Evolutionary conservation across 2,113 vertebrate genomes (phyloP), one percentile per base, ranked within the genome.

Genomic region (Synodontis membranacea): DNA sequence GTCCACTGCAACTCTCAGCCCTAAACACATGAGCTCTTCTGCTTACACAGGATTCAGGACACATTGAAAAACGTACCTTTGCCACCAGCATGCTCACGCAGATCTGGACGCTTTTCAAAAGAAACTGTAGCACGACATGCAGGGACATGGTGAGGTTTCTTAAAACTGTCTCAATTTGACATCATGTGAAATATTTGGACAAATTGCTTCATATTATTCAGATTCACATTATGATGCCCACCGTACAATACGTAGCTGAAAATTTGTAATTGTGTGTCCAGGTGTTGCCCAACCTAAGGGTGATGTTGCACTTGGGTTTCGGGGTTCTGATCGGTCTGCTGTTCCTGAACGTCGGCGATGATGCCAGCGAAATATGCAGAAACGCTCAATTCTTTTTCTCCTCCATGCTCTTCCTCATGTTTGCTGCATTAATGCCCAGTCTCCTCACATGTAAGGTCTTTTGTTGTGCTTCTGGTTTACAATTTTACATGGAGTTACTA

Each of bases 381-480:
- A 99, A 99, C 95, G 99, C 97, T 0, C 97, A 97, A 88, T 99
- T 98, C 92, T 97, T 99, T 91, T 99, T 99, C 95, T 99, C 99
- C 95, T 99, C 98, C 93, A 99, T 99, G 97, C 96, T 99, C 46
- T 99, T 99, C 94, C 96, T 99, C 88, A 99, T 99, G 98, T 99
- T 99, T 4, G 97, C 97, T 0, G 98, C 98, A 0, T 95, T 99
- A 85, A 99, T 99, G 98, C 98, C 98, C 83, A 99, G 98, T 1
- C 95, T 99, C 90, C 96, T 99, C 70, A 99, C 98, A 86, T 99
- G 98, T 99, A 96, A 97, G 64, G 0, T 60, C 56, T 87, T 80
- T 25, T 39, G 14, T 11, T 79, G 60, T 79, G 14, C 42, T 17
- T 46, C 39, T 5, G 4, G 28, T 74, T 74, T 70, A 70, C 66